These are phyloP conservation scores for Hyposoter didymator DNA, from an alignment of 2,888 invertebrate species.

Conservation along the genomic window DNA sequence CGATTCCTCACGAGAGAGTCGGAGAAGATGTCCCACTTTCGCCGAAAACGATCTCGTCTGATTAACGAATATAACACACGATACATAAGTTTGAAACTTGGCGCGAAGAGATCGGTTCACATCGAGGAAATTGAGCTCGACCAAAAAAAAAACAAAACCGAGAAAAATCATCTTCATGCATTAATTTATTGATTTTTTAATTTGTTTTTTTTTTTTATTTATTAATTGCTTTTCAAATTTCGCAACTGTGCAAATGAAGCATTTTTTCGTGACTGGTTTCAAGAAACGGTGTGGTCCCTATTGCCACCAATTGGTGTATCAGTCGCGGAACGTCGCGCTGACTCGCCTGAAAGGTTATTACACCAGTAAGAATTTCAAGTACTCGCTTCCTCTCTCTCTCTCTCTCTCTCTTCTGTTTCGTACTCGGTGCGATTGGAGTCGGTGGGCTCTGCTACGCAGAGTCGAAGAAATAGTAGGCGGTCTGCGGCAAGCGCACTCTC, in stretches of 20 bases:
- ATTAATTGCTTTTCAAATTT: not conserved
- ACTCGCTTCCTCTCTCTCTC: constrained; percentile 1
- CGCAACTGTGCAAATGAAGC: not conserved
- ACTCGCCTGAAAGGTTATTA: constrained; percentile 63
- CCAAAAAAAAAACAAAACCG: not conserved
- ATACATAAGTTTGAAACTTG: constrained; percentile 13
- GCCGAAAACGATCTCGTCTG: constrained; percentile 60
- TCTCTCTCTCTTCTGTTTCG: constrained; percentile 39
- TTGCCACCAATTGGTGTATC: constrained; percentile 32
- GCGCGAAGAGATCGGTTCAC: not conserved
- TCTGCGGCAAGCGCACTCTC: constrained; percentile 41
- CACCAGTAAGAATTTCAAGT: constrained; percentile 61
- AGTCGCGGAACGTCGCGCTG: constrained; percentile 49
- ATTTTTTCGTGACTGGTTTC: not conserved
- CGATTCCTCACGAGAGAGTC: constrained; percentile 45
- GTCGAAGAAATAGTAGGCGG: constrained; percentile 24
- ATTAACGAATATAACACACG: constrained; percentile 48
- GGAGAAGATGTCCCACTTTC: constrained; percentile 64
- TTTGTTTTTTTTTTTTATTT: not conserved
- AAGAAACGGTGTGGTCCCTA: constrained; percentile 17
- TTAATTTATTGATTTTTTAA: too few relatives aligned
- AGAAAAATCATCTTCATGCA: not conserved
- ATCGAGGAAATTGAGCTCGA: not conserved
- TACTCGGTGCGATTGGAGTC: constrained; percentile 27
- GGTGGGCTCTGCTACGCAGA: constrained; percentile 24